Conservation (phyloP, 1,140 invertebrate species). For the Drosophila kepulauana region DNA sequence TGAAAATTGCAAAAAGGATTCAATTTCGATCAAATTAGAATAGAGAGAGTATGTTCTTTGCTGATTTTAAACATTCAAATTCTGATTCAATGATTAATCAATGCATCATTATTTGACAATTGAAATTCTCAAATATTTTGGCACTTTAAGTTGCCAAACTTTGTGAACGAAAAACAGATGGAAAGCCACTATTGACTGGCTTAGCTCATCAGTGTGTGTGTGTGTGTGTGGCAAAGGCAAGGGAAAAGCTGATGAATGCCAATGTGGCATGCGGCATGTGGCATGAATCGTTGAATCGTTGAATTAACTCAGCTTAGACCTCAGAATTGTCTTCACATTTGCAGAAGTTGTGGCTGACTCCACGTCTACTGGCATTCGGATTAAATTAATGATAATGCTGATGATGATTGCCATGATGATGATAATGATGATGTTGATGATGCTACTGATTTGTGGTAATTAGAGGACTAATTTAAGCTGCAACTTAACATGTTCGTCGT, state of each 20-base stretch:
- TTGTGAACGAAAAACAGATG: neutral
- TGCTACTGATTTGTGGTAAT: slow-evolving; percentile 38
- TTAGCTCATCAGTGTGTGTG: neutral
- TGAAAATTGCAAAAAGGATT: neutral
- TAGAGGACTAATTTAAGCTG: slow-evolving; percentile 30
- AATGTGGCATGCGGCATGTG: neutral
- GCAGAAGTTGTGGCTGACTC: neutral
- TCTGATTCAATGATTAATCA: too few species aligned
- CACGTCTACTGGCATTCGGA: neutral
- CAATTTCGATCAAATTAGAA: too few species aligned
- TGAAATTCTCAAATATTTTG: too few species aligned
- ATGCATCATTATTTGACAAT: too few species aligned
- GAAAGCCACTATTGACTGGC: neutral
- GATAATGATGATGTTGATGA: slow-evolving; percentile 18
- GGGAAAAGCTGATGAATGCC: neutral
- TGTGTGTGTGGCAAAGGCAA: neutral
- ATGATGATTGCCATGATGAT: slow-evolving; percentile 1
- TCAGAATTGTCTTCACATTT: neutral
- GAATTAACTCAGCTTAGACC: neutral
- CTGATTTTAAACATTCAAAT: too few species aligned
- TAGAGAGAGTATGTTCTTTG: too few species aligned
- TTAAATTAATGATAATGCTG: slow-evolving; percentile 21
- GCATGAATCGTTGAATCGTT: neutral
- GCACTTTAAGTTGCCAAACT: too few species aligned
- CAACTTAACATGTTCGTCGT: neutral